A percentile compares a stretch with the other conserved stretches of the same genome.
Evolutionary conservation across 2,797 vertebrate species (phyloP).

Genomic region (Esox masquinongy): DNA sequence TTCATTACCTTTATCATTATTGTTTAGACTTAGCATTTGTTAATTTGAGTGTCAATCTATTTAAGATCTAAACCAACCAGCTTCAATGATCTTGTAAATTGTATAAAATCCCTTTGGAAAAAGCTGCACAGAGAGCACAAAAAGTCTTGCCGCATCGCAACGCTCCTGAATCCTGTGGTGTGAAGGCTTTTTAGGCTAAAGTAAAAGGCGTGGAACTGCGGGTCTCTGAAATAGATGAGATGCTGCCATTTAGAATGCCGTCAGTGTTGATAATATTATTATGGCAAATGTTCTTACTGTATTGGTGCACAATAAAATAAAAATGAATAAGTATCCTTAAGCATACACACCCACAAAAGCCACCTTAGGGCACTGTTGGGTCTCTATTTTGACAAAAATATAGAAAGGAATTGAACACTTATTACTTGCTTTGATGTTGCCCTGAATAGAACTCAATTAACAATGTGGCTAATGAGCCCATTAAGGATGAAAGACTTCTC

Average conservation of each 20-base stretch:
- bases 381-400: conserved; percentile 69
- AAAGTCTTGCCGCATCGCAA: background rate
- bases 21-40: background rate
- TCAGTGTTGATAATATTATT: conserved; percentile 42
- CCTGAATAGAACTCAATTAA: conserved; percentile 82
- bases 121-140: conserved; percentile 6
- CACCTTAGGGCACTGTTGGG: conserved; percentile 59
- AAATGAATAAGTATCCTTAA: conserved; percentile 51
- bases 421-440: conserved; percentile 81
- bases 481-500: conserved; percentile 84
- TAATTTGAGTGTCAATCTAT: background rate
- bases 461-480: conserved; percentile 83
- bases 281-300: conserved; percentile 35
- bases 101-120: conserved; percentile 3
- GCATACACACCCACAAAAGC: conserved; percentile 56
- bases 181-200: conserved; percentile 27
- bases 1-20: background rate
- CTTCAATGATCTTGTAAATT: conserved; percentile 9
- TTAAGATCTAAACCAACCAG: conserved; percentile 9
- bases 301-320: conserved; percentile 35
- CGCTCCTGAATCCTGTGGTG: conserved; percentile 13
- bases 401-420: conserved; percentile 61
- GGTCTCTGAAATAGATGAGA: conserved; percentile 36
- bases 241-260: conserved; percentile 36
- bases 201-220: conserved; percentile 31